Base-by-base conservation (phyloP, 1,140 invertebrate genomes). In the Pissodes strobi region DNA sequence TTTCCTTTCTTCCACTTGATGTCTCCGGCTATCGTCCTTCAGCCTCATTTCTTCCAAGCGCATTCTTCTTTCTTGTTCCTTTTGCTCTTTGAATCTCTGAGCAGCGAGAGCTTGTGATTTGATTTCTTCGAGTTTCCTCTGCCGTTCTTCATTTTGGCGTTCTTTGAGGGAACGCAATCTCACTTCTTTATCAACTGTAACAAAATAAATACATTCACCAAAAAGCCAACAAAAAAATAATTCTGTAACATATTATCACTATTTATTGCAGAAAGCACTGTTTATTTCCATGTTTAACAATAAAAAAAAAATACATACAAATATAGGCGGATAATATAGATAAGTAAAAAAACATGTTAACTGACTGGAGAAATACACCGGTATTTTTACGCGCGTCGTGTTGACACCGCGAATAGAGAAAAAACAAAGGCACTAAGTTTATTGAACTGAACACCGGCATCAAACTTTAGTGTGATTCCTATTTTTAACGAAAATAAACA, bases 1-100 rank as follows among this genome's bases (percentile, higher is more conserved):
- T 80, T 94, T 94, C 67, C 92, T 84, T 79, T 94, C 92, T 79
- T 93, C 92, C 25, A 94, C 92, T 82, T 91, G 85, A 46, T 81
- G 79, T 41, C 89, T 83, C 73, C 90, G 86, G 72, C 91, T 90
- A 70, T 84, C 85, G 78, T 95, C 92, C 63, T 87, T 86, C 51
- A 82, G 77, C 67, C 89, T 84, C 74, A 93, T 85, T 71, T 94
- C 92, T 59, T 93, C 91, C 75, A 93, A 87, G 64, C 91, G 83
- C 69, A 84, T 83, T 66, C 89, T 82, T 43, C 92, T 81, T 77
- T 94, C 91, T 70, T 91, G 89, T 77, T 95, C 92, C 73, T 92
- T 88, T 79, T 92, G 90, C 82, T 93, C 91, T 27, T 92, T 85
- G 80, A 92, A 93, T 69, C 87, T 87, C 82, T 94, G 92, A 71